Evolutionary conservation across 35 echinoderm and acorn worm genomes (phyloP).

Genomic region (Amphiura filiformis): DNA sequence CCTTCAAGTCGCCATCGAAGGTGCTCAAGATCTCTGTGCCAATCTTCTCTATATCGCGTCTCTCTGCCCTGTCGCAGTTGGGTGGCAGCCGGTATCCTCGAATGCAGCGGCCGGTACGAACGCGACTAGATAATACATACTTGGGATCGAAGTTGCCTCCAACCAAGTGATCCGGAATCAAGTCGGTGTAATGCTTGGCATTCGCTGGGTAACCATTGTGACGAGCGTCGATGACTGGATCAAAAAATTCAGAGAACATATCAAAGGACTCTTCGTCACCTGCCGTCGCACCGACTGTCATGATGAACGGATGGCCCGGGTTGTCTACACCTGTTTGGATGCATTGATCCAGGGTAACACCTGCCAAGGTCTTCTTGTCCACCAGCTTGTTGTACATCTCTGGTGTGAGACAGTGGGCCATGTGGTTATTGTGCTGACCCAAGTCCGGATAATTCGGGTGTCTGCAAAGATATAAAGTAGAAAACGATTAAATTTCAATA

Average conservation of each 20-base stretch:
- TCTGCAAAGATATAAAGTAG: not conserved
- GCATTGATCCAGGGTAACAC: constrained; percentile 73
- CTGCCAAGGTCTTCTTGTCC: constrained; percentile 58
- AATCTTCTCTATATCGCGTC: constrained; percentile 82
- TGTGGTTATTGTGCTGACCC: constrained; percentile 76
- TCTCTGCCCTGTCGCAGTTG: constrained; percentile 70
- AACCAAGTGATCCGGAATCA: constrained; percentile 68
- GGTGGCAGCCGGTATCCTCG: constrained; percentile 81
- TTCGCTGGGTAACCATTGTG: constrained; percentile 73
- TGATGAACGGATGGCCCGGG: constrained; percentile 95
- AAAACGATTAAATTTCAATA: no score
- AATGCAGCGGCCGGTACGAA: constrained; percentile 79
- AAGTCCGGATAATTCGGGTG: constrained; percentile 85
- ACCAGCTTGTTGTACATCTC: constrained; percentile 75
- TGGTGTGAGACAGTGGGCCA: constrained; percentile 80
- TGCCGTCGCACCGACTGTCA: constrained; percentile 89
- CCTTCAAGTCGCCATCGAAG: constrained; percentile 81
- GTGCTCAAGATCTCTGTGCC: constrained; percentile 48
- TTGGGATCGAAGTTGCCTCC: constrained; percentile 77
- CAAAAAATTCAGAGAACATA: constrained; percentile 71
- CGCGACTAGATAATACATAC: constrained; percentile 85
- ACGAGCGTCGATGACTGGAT: constrained; percentile 78
- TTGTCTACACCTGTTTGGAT: constrained; percentile 99
- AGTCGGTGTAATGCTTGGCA: constrained; percentile 80
- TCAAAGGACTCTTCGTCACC: constrained; percentile 96